Evolutionary conservation across 2,797 vertebrate species (phyloP), one percentile per base, ranked within the genome.

Genomic region (Rhynchotus rufescens): DNA sequence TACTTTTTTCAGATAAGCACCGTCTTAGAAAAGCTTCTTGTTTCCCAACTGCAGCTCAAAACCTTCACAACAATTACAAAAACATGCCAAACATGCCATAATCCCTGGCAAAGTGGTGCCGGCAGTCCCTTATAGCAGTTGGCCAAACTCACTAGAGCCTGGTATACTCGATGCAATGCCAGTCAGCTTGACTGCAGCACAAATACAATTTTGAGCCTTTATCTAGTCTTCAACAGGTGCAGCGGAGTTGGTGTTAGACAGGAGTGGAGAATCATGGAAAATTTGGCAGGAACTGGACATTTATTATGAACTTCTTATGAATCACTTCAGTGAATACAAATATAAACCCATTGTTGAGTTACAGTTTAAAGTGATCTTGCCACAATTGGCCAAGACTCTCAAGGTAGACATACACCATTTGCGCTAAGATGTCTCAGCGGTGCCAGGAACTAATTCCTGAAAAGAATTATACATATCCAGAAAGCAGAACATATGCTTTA

Each of bases 31-130:
- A 92, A 87, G 54, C 66, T 95, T 82, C 91, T 94, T 96, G 91
- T 96, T 96, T 96, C 71, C 94, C 91, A 93, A 95, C 91, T 94
- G 77, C 84, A 90, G 90, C 78, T 79, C 85, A 80, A 80, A 80
- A 94, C 84, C 92, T 95, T 96, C 91, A 93, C 76, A 94, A 85
- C 91, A 94, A 76, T 80, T 73, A 85, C 72, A 92, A 95, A 95
- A 96, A 85, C 80, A 89, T 89, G 82, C 60, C 80, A 95, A 96
- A 85, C 80, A 89, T 89, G 82, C 60, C 80, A 85, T 68, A 95
- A 91, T 95, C 67, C 81, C 71, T 85, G 56, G 83, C 69, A 93
- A 95, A 90, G 13, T 25, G 32, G 40, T 93, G 90, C 89, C 93
- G 89, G 80, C 92, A 96, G 87, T 45, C 92, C 57, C 65, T 86